A percentile compares a stretch with the other conserved stretches of the same genome.
These are phyloP conservation scores for Cryptops parisi DNA, from an alignment of 2,888 invertebrate genomes.

Conservation along the genomic window DNA sequence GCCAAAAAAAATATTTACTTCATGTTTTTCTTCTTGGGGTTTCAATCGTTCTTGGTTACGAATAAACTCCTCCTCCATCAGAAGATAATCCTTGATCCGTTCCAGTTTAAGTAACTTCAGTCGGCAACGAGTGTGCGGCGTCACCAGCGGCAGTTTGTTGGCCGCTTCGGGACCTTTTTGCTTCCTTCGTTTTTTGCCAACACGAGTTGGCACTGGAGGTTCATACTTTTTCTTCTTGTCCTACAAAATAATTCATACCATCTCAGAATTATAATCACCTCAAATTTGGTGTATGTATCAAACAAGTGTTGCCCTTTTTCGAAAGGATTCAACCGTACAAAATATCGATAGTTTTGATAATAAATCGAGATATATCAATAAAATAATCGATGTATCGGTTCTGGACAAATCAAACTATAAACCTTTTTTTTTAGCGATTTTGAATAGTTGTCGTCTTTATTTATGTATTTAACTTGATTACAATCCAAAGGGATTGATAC, in stretches of 20 bases:
- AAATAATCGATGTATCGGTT: too few species aligned
- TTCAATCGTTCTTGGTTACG: constrained; percentile 95
- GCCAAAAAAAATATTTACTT: constrained; percentile 35
- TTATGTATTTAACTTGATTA: too few species aligned
- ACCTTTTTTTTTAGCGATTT: too few species aligned
- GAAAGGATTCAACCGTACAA: too few species aligned
- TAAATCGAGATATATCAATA: too few species aligned
- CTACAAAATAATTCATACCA: constrained; percentile 22
- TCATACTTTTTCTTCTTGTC: constrained; percentile 99
- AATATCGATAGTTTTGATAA: too few species aligned
- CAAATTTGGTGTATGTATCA: too few species aligned
- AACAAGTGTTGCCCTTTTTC: too few species aligned
- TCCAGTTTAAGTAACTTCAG: constrained; percentile 88
- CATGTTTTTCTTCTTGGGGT: constrained; percentile 98
- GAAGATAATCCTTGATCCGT: constrained; percentile 92
- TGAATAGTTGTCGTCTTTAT: too few species aligned
- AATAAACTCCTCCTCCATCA: constrained; percentile 99
- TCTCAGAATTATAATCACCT: too few species aligned
- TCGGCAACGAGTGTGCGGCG: constrained; percentile 93
- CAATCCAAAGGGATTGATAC: too few species aligned
- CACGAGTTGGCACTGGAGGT: constrained; percentile 94
- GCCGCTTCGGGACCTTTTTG: constrained; percentile 98
- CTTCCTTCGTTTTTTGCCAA: constrained; percentile 95
- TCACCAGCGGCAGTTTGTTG: constrained; percentile 91
- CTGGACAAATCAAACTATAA: too few species aligned